Conservation (phyloP, 2,888 invertebrate species). For the Erannis defoliaria region DNA sequence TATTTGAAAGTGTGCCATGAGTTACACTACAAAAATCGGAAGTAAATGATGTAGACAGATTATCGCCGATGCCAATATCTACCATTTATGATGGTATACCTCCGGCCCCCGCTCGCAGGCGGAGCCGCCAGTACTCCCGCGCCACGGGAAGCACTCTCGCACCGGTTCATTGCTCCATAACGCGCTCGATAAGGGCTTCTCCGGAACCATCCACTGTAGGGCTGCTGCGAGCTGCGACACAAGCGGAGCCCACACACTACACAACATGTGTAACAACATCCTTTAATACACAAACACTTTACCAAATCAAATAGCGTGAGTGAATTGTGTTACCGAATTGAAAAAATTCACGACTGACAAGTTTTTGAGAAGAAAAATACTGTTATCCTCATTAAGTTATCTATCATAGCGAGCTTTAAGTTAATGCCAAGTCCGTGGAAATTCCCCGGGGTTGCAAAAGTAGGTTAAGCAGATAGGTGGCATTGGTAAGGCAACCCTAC, state of each 20-base stretch:
- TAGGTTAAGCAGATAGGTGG: conserved; percentile 4
- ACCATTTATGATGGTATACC: no score
- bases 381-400: background rate
- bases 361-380: no score
- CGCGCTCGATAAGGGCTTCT: conserved; percentile 33
- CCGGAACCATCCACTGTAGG: conserved; percentile 27
- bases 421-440: background rate
- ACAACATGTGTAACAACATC: background rate
- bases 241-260: background rate
- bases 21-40: no score
- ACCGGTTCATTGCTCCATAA: conserved; percentile 31
- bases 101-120: no score
- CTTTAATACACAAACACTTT: background rate
- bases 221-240: background rate
- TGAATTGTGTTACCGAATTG: no score
- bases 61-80: no score
- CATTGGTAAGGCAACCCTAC: no score
- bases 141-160: conserved; percentile 17
- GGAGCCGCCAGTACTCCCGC: conserved; percentile 9
- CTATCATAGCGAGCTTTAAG: background rate
- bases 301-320: background rate
- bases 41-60: no score
- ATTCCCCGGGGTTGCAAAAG: background rate
- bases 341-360: no score
- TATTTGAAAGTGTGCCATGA: no score